Evolutionary conservation across 2,888 invertebrate genomes (phyloP).

Genomic region (Julus scanicus): DNA sequence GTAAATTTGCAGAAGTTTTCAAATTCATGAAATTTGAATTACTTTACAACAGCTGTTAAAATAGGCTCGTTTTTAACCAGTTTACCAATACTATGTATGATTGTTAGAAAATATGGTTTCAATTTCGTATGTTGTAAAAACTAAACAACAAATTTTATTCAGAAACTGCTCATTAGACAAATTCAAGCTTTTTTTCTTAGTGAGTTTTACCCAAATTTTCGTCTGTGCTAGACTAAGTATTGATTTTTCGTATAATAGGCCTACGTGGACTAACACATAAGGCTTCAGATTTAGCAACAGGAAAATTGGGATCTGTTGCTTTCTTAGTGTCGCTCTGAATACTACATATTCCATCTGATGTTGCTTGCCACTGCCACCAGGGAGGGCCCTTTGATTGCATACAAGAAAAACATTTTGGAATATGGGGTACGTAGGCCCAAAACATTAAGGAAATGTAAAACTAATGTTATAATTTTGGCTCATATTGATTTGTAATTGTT

Average conservation of each 20-base stretch:
- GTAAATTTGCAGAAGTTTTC: too few relatives aligned
- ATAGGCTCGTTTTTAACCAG: too few relatives aligned
- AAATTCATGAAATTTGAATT: too few relatives aligned
- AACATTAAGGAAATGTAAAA: neutral
- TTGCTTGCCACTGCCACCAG: neutral
- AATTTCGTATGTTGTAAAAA: neutral
- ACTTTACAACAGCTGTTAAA: too few relatives aligned
- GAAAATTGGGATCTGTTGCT: conserved; percentile 42
- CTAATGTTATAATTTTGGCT: neutral
- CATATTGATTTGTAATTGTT: neutral
- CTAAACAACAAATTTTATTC: neutral
- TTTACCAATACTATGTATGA: neutral
- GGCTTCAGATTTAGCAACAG: conserved; percentile 22
- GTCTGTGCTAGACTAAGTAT: neutral
- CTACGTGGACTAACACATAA: neutral
- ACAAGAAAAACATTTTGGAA: neutral
- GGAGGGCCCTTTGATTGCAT: neutral
- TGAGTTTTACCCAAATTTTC: neutral
- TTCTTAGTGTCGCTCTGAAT: neutral
- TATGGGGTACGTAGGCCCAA: neutral
- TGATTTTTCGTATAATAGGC: conserved; percentile 1
- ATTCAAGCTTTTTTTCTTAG: neutral
- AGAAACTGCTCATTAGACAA: conserved; percentile 7
- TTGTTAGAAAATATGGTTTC: neutral
- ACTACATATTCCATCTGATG: neutral